Conservation (phyloP, 2,888 invertebrate genomes). For the Nomada goodeniana region DNA sequence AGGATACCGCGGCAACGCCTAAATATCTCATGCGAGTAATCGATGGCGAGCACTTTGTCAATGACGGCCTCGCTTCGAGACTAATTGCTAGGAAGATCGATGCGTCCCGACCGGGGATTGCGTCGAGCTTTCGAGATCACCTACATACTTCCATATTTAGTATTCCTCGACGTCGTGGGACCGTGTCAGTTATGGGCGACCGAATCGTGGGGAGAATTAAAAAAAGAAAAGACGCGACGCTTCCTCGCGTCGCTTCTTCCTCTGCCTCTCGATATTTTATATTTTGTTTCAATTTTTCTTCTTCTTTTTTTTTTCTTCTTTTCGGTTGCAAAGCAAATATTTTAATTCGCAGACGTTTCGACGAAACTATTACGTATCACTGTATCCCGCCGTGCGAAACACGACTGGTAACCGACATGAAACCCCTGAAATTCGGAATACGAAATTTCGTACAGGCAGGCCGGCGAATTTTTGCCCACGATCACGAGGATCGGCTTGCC, state of each 20-base stretch:
- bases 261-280: too few relatives aligned
- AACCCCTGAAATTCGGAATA: conserved; percentile 9
- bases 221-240: background rate
- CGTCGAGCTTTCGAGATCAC: conserved; percentile 49
- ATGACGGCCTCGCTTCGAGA: conserved; percentile 55
- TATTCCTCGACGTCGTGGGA: conserved; percentile 34
- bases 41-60: conserved; percentile 67
- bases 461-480: conserved; percentile 3
- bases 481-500: conserved; percentile 5
- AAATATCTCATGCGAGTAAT: conserved; percentile 57
- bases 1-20: conserved; percentile 39
- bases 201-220: background rate
- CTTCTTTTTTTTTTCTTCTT: background rate
- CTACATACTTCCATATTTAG: conserved; percentile 51
- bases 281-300: background rate
- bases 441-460: conserved; percentile 10
- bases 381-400: too few relatives aligned
- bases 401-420: background rate
- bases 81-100: conserved; percentile 69
- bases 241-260: too few relatives aligned
- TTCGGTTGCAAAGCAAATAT: background rate
- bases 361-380: background rate
- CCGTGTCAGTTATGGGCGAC: conserved; percentile 18
- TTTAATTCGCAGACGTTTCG: background rate
- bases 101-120: conserved; percentile 52